Conservation (phyloP, 92 coral and sea anemone genomes). For the Palythoa grandis region DNA sequence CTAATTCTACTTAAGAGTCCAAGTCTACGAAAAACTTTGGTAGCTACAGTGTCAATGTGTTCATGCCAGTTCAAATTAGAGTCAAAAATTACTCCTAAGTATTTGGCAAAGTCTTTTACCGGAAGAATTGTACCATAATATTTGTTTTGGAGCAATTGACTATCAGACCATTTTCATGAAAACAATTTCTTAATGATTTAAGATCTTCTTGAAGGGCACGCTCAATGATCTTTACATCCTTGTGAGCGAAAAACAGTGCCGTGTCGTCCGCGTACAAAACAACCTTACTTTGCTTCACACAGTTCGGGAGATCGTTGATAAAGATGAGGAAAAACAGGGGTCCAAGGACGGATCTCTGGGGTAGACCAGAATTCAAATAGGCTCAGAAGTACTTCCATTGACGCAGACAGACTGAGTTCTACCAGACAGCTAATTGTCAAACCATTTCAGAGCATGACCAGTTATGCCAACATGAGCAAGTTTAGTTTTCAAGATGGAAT, state of each 20-base stretch:
- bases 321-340: background rate
- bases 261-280: slow-evolving; percentile 10
- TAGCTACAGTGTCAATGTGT: background rate
- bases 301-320: background rate
- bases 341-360: background rate
- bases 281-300: slow-evolving; percentile 6
- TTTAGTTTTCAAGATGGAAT: slow-evolving; percentile 39
- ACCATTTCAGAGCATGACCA: slow-evolving; percentile 50
- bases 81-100: background rate
- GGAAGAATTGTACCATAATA: background rate
- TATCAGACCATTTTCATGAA: slow-evolving; percentile 6
- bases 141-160: slow-evolving; percentile 29
- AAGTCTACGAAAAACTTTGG: slow-evolving; percentile 6
- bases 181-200: background rate
- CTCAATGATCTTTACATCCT: background rate
- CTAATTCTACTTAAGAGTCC: slow-evolving; percentile 29
- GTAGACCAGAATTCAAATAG: slow-evolving; percentile 11
- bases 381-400: slow-evolving; percentile 8
- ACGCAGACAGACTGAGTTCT: slow-evolving; percentile 25
- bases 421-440: slow-evolving; percentile 45
- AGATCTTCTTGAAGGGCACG: slow-evolving; percentile 26
- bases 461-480: slow-evolving; percentile 49
- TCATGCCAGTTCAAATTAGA: no score
- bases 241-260: background rate
- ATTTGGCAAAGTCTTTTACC: no score